Evolutionary conservation across 1,140 invertebrate species (phyloP).

Genomic region (Cotesia chilonis): DNA sequence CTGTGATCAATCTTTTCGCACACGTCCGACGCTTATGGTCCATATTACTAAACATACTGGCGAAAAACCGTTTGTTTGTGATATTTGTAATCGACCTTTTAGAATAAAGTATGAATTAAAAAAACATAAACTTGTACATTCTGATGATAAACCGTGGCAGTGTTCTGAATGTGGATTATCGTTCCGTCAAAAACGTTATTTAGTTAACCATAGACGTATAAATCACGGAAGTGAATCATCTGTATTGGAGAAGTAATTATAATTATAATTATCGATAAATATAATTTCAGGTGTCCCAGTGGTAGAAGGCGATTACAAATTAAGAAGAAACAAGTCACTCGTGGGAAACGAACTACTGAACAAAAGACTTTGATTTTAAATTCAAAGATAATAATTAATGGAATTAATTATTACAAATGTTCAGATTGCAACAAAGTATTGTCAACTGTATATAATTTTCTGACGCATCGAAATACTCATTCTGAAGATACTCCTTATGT

Average conservation of each 20-base stretch:
- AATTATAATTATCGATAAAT: constrained; percentile 39
- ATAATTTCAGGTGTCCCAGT: constrained; percentile 46
- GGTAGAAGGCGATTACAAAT: constrained; percentile 7
- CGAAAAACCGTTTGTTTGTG: constrained; percentile 73
- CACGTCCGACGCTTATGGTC: constrained; percentile 67
- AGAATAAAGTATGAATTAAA: constrained; percentile 71
- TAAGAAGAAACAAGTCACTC: background rate
- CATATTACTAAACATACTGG: constrained; percentile 74
- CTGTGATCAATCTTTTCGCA: constrained; percentile 72
- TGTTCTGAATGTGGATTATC: constrained; percentile 59
- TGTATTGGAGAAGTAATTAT: constrained; percentile 43
- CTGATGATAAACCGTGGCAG: constrained; percentile 65
- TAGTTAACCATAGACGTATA: constrained; percentile 63
- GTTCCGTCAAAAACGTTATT: constrained; percentile 65
- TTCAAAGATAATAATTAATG: constrained; percentile 46
- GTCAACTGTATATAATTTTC: constrained; percentile 56
- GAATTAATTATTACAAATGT: constrained; percentile 55
- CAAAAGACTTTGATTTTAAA: constrained; percentile 7
- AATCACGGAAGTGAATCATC: constrained; percentile 53
- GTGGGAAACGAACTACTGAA: background rate
- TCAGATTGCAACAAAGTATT: constrained; percentile 60
- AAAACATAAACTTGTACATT: constrained; percentile 65
- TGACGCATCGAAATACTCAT: constrained; percentile 59
- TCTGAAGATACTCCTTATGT: constrained; percentile 35
- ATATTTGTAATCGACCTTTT: constrained; percentile 70